Evolutionary conservation across 1,140 invertebrate genomes (phyloP), one percentile per base, ranked within the genome.

Genomic region (Conus betulinus): DNA sequence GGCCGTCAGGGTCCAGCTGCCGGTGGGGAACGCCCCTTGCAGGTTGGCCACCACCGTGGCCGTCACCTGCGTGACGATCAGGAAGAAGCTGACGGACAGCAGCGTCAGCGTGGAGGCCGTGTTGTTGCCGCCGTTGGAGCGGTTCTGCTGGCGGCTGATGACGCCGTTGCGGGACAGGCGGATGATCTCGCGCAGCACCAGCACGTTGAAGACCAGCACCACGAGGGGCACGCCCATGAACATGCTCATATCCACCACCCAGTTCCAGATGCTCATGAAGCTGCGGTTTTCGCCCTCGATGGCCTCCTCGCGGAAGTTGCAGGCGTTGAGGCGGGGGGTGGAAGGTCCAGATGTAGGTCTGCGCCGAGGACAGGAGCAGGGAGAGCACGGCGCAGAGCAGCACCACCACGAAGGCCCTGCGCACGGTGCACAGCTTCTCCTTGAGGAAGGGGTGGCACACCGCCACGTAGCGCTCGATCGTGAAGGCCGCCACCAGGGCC

Each of bases 391-490:
- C 53, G 63, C 94, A 88, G 52, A 88, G 87, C 3, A 87, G 15
- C 52, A 92, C 91, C 6, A 93, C 89, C n/a, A 90, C 87, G 25
- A 90, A 89, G 71, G 93, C 93, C n/a, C 92, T 79, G 1, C 86
- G 85, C 6, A 93, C 93, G 11, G 93, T 94, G 87, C 93, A 94
- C 82, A 88, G 92, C 78, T 92, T 93, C 83, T 93, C 93, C 84
- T 93, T 93, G 86, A 97, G 96, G 52, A 99, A 96, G 0, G 98
- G 98, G 95, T 99, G 98, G 94, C 98, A 99, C 1, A 99, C 98
- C 0, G 98, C 98, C 67, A 99, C 97, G 95, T 98, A 99, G 67
- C 99, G 96, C 95, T 99, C 99, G 89, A 99, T 96, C 0, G 99
- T 99, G 57, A 99, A 99, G 3, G 97, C 98, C 0, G 95, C 88